Percentiles rank a stretch among this genome's conserved stretches.
Conservation (phyloP, 2,113 vertebrate species). For the Leucoraja erinaceus region DNA sequence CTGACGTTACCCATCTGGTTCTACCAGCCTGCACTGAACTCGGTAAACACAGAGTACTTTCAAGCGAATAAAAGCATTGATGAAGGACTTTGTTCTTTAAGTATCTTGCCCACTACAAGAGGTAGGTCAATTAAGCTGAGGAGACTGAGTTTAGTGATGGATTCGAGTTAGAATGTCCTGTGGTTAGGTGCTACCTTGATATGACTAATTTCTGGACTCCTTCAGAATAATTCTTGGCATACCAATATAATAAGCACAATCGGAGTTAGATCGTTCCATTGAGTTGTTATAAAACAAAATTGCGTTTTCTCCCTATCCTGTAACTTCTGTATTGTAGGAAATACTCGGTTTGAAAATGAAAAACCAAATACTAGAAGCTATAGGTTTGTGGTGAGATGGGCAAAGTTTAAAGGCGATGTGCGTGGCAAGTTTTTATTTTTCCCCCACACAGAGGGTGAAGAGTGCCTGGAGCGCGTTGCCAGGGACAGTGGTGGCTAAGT, state of each 20-base stretch:
- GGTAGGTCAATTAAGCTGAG: constrained; percentile 44
- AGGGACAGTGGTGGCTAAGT: no score
- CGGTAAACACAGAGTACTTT: neutral
- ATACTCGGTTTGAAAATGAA: neutral
- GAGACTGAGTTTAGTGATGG: neutral
- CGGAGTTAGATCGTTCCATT: neutral
- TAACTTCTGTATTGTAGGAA: neutral
- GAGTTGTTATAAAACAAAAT: neutral
- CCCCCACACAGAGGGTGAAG: no score
- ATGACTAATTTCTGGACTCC: neutral
- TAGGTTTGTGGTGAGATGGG: no score
- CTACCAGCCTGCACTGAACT: constrained; percentile 45
- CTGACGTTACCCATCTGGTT: constrained; percentile 77
- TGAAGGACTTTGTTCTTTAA: constrained; percentile 46
- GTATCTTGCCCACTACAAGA: constrained; percentile 42
- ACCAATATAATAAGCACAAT: neutral
- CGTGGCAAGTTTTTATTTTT: no score
- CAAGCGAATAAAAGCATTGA: constrained; percentile 46
- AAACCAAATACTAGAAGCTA: no score
- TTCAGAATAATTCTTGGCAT: neutral
- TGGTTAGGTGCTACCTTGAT: neutral
- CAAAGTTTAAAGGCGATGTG: no score
- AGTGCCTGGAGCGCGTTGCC: no score
- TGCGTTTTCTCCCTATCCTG: neutral
- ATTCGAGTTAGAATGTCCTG: neutral